Percentiles rank a stretch among this genome's conserved stretches.
Conservation (phyloP, 1,140 invertebrate genomes). For the Eumeta japonica region DNA sequence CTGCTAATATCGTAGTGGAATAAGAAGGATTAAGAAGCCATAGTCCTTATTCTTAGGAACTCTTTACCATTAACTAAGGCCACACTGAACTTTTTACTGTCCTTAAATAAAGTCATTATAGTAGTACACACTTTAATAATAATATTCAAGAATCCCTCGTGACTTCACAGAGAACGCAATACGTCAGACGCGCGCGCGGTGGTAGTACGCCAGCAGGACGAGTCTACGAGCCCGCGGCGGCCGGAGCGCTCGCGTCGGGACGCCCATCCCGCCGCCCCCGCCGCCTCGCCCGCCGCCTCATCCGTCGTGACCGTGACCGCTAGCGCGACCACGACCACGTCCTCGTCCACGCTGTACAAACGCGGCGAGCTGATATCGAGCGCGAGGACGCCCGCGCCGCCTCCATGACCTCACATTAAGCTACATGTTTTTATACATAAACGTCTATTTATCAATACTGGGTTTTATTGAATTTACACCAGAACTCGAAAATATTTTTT, state of each 20-base stretch:
- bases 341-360: constrained; percentile 67
- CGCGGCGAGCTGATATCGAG: constrained; percentile 78
- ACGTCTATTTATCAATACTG: constrained; percentile 43
- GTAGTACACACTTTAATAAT: no score
- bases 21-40: no score
- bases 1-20: no score
- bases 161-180: constrained; percentile 40
- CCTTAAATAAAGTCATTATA: no score
- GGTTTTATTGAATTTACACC: no score
- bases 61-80: no score
- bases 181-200: constrained; percentile 45
- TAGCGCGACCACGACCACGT: constrained; percentile 19
- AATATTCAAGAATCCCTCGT: no score
- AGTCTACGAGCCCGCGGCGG: neutral
- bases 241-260: constrained; percentile 5
- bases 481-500: no score
- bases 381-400: constrained; percentile 54
- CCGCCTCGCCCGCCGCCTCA: constrained; percentile 17
- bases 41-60: no score
- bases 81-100: no score
- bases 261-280: constrained; percentile 16
- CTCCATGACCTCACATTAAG: constrained; percentile 28
- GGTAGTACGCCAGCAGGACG: constrained; percentile 39
- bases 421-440: constrained; percentile 45
- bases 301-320: constrained; percentile 26